Conservation (phyloP, 2,113 vertebrate species). For the Ellobius talpinus region DNA sequence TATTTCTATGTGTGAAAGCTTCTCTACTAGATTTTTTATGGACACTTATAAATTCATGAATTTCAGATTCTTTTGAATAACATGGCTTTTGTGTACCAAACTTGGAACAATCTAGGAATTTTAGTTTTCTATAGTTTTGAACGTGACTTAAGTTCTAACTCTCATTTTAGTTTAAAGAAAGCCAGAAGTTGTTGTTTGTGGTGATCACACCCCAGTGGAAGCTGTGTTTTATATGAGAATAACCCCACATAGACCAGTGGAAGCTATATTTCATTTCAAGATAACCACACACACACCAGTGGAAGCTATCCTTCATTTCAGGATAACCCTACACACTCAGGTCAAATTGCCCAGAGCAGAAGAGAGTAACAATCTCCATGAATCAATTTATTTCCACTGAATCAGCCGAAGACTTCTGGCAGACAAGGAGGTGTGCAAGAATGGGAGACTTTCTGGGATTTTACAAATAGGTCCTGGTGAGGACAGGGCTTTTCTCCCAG, state of each 20-base stretch:
- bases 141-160: slow-evolving; percentile 23
- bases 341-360: neutral
- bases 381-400: slow-evolving; percentile 31
- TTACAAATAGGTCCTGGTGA: slow-evolving; percentile 7
- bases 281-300: neutral
- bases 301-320: no score
- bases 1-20: neutral
- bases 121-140: neutral
- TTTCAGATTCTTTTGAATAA: slow-evolving; percentile 10
- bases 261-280: neutral
- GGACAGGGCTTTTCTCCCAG: neutral
- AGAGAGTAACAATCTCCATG: neutral
- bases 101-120: neutral
- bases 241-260: neutral
- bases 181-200: slow-evolving; percentile 10
- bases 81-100: neutral
- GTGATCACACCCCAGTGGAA: slow-evolving; percentile 20
- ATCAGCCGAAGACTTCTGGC: neutral
- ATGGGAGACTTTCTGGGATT: slow-evolving; percentile 14
- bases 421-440: neutral
- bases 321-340: neutral
- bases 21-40: neutral
- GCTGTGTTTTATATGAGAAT: slow-evolving; percentile 9
- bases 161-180: slow-evolving; percentile 51
- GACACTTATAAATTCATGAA: neutral